A percentile compares a stretch with the other conserved stretches of the same genome.
These are phyloP conservation scores for Tyrannus savana DNA, from an alignment of 2,113 vertebrate species.

Conservation along the genomic window DNA sequence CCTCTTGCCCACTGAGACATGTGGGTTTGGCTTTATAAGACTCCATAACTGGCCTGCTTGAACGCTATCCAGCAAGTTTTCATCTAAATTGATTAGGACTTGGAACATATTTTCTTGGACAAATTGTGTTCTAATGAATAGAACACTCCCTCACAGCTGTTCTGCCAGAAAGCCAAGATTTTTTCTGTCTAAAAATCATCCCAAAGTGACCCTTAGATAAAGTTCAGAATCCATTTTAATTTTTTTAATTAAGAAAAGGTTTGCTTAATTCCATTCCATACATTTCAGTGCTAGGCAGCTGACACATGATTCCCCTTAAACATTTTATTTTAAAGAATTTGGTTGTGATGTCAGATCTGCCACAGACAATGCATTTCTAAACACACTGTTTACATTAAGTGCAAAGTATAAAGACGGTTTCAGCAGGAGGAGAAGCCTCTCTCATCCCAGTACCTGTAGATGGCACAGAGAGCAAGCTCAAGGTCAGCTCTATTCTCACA, in stretches of 20 bases:
- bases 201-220: slow-evolving; percentile 74
- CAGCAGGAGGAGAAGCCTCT: background rate
- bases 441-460: background rate
- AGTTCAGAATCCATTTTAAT: slow-evolving; percentile 73
- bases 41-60: slow-evolving; percentile 63
- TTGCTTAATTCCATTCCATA: slow-evolving; percentile 63
- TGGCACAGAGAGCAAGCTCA: background rate
- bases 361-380: slow-evolving; percentile 36
- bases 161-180: slow-evolving; percentile 71
- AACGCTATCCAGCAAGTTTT: slow-evolving; percentile 68
- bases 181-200: slow-evolving; percentile 74
- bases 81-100: slow-evolving; percentile 75
- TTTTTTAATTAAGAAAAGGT: slow-evolving; percentile 70
- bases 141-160: slow-evolving; percentile 74
- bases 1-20: slow-evolving; percentile 65
- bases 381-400: slow-evolving; percentile 14
- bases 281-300: slow-evolving; percentile 53
- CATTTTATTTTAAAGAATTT: slow-evolving; percentile 37
- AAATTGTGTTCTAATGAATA: slow-evolving; percentile 74
- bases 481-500: background rate
- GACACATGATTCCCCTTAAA: slow-evolving; percentile 37
- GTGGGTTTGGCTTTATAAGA: slow-evolving; percentile 68
- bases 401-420: background rate
- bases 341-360: slow-evolving; percentile 44
- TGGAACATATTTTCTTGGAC: slow-evolving; percentile 72